phyloP scores from a whole-genome alignment of 2,113 vertebrate genomes.

The Coracopsis vasa region DNA sequence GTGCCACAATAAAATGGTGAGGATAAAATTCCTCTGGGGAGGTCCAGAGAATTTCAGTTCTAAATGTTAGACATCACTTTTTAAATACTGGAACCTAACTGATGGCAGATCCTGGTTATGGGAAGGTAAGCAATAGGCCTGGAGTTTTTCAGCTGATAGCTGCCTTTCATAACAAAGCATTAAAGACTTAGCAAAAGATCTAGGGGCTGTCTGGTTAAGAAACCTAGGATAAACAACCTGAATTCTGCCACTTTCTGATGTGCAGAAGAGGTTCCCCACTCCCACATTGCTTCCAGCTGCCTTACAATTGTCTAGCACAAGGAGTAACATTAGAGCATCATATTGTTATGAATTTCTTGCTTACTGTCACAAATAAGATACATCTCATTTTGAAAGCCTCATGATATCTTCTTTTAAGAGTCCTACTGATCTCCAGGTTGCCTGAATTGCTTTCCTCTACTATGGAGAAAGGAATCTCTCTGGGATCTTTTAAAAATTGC shows the following conservation, averaged over 20 bases:
- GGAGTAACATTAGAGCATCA: not conserved
- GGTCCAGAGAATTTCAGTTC: not conserved
- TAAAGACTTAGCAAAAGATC: constrained; percentile 40
- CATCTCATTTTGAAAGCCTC: not conserved
- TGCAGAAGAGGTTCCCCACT: not conserved
- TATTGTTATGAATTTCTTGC: not conserved
- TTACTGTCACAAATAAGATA: not conserved
- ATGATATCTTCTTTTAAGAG: not conserved
- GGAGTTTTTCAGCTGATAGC: constrained; percentile 48
- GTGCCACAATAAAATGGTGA: not conserved
- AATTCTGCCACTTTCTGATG: constrained; percentile 21
- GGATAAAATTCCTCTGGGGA: not conserved
- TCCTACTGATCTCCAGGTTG: not conserved
- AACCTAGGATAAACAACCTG: constrained; percentile 25
- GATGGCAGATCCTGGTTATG: not conserved
- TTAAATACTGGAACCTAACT: not conserved
- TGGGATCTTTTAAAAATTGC: not conserved
- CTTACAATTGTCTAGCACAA: not conserved
- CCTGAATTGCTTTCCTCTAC: not conserved
- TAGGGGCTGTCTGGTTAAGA: not conserved
- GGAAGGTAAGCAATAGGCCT: constrained; percentile 9
- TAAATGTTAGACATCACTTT: not conserved
- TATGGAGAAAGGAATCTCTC: not conserved
- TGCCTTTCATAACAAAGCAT: constrained; percentile 52
- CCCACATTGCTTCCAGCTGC: not conserved